Base-by-base conservation (phyloP, 2,797 vertebrate species). In the Chelon auratus region DNA sequence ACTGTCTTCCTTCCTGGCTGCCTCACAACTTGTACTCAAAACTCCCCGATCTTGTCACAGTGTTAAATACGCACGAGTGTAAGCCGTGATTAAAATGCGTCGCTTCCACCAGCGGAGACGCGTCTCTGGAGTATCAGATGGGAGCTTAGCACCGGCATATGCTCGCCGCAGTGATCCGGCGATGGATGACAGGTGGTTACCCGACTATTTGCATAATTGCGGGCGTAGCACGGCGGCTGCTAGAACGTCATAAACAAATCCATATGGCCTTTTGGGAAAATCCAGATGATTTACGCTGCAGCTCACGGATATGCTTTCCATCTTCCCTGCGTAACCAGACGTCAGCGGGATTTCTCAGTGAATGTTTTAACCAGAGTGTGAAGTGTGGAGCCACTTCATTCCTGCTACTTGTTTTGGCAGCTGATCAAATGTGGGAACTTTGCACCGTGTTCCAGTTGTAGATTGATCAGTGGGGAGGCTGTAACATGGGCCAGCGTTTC, bases 181-280 rank as follows among this genome's bases (percentile, higher is more conserved):
- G 58, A 85, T 73, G 68, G 81, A 84, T 90, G 87, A 89, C 93
- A 93, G 92, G 91, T 94, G 92, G 88, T 84, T 88, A 78, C 82
- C 59, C 75, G 68, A 78, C 80, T 70, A 90, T 93, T 90, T 92
- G 88, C 91, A 90, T 93, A 90, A 91, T 92, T 89, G 87, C 61
- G 76, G 81, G 79, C 89, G 77, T 78, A 81, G 79, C 26, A 26
- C 39, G 24, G 84, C 80, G 80, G 73, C 83, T 87, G 81, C 65
- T 76, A 48, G 65, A 85, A 72, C 64, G 40, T 78, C 81, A 81
- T 84, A 87, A 91, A 90, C 85, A 75, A 80, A 91, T 90, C 88
- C 80, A 87, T 87, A 89, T 88, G 88, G 82, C 79, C 83, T 84
- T 84, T 63, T 72, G 82, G 84, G 82, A 81, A 78, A 80, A 77